Percentiles rank a stretch among this genome's conserved stretches.
phyloP scores from a whole-genome alignment of 92 coral and sea anemone species.

The Virgularia gustaviana region DNA sequence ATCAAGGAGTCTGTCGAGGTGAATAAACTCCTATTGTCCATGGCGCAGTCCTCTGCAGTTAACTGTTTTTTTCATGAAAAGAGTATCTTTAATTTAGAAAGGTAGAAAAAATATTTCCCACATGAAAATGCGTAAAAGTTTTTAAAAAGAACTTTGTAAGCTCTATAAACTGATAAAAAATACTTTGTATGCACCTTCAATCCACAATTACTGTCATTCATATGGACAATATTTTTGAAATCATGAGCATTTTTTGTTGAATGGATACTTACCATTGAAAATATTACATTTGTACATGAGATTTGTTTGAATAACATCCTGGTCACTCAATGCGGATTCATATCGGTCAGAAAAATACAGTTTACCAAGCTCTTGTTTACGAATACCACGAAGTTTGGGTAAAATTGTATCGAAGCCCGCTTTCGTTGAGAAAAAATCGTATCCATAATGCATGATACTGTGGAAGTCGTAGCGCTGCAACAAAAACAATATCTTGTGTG shows the following conservation, averaged over 20 bases:
- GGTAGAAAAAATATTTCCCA: no score
- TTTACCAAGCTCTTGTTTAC: slow-evolving; percentile 56
- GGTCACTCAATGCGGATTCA: slow-evolving; percentile 46
- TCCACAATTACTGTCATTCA: neutral
- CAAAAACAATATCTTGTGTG: no score
- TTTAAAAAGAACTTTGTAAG: no score
- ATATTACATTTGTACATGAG: slow-evolving; percentile 59
- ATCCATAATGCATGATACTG: slow-evolving; percentile 75
- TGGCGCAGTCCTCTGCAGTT: no score
- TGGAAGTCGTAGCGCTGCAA: slow-evolving; percentile 64
- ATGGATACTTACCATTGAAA: slow-evolving; percentile 41
- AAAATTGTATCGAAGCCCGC: slow-evolving; percentile 47
- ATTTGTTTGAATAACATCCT: slow-evolving; percentile 66
- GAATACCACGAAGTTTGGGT: slow-evolving; percentile 50
- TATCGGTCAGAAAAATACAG: slow-evolving; percentile 49
- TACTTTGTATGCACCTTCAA: no score
- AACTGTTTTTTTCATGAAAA: no score
- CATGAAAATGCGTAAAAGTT: no score
- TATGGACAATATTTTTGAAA: neutral
- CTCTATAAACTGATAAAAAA: no score
- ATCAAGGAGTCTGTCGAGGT: no score
- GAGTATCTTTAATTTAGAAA: no score
- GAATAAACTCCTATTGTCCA: no score
- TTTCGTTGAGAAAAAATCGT: slow-evolving; percentile 51
- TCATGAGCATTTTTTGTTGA: neutral